Evolutionary conservation across 2,797 vertebrate genomes (phyloP).

Genomic region (Leptodactylus fallax): DNA sequence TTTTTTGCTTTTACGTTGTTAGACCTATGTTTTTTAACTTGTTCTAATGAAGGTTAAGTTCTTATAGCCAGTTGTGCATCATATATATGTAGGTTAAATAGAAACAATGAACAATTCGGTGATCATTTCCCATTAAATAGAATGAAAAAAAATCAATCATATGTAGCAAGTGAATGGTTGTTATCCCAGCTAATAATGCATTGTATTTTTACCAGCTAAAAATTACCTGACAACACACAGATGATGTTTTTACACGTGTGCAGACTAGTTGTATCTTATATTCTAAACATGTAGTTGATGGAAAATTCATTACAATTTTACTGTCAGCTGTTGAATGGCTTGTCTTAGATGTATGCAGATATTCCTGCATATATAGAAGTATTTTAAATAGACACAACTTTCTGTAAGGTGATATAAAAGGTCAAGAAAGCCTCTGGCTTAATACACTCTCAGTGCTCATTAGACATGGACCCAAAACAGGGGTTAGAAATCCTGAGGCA

Average conservation of each 20-base stretch:
- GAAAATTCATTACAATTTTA: background rate
- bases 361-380: slow-evolving; percentile 25
- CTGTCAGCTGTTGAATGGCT: background rate
- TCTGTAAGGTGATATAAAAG: slow-evolving; percentile 51
- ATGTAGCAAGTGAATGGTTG: too few relatives aligned
- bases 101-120: too few relatives aligned
- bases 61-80: too few relatives aligned
- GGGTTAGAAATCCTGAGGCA: slow-evolving; percentile 57
- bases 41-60: background rate
- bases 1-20: too few relatives aligned
- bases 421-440: slow-evolving; percentile 59
- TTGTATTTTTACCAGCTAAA: too few relatives aligned
- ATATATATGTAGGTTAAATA: too few relatives aligned
- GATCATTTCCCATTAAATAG: too few relatives aligned
- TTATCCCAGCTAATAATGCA: too few relatives aligned
- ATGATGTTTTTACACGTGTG: too few relatives aligned
- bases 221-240: too few relatives aligned
- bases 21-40: background rate
- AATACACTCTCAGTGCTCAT: slow-evolving; percentile 58
- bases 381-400: slow-evolving; percentile 49
- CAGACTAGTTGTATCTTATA: background rate
- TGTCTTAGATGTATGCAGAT: slow-evolving; percentile 10
- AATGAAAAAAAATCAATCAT: too few relatives aligned
- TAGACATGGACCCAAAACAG: slow-evolving; percentile 54
- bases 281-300: background rate